Conservation (phyloP, 1,140 invertebrate species). For the Physella acuta region DNA sequence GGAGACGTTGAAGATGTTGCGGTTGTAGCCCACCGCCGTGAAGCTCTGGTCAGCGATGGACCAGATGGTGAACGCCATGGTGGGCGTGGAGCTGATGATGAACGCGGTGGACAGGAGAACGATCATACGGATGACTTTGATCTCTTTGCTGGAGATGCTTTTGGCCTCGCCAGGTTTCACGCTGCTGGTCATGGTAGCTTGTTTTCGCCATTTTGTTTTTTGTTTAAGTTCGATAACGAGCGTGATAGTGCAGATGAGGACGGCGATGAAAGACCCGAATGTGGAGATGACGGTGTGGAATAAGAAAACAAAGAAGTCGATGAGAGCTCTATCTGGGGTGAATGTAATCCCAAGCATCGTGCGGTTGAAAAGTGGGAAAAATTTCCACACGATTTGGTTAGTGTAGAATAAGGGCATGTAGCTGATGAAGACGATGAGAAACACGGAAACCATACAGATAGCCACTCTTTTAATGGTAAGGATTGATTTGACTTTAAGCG, state of each 20-base stretch:
- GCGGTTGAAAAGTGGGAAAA: background rate
- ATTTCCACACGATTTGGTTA: background rate
- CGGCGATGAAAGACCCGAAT: background rate
- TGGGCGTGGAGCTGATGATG: background rate
- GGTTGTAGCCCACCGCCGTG: background rate
- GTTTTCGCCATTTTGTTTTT: background rate
- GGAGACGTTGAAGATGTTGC: background rate
- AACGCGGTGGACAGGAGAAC: background rate
- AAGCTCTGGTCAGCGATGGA: background rate
- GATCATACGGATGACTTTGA: background rate
- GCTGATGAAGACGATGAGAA: background rate
- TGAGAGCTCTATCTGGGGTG: background rate
- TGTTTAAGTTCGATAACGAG: background rate
- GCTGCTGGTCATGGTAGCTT: too few relatives aligned
- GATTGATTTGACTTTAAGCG: conserved; percentile 2
- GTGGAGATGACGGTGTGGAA: background rate
- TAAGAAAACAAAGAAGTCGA: background rate
- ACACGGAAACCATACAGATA: background rate
- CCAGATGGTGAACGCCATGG: background rate
- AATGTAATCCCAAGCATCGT: background rate
- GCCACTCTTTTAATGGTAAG: background rate
- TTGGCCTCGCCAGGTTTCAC: background rate
- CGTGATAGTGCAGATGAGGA: background rate
- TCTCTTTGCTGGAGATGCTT: background rate
- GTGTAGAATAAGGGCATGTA: background rate